Evolutionary conservation across 1,140 invertebrate species (phyloP).

Genomic region (Hermetia illucens): DNA sequence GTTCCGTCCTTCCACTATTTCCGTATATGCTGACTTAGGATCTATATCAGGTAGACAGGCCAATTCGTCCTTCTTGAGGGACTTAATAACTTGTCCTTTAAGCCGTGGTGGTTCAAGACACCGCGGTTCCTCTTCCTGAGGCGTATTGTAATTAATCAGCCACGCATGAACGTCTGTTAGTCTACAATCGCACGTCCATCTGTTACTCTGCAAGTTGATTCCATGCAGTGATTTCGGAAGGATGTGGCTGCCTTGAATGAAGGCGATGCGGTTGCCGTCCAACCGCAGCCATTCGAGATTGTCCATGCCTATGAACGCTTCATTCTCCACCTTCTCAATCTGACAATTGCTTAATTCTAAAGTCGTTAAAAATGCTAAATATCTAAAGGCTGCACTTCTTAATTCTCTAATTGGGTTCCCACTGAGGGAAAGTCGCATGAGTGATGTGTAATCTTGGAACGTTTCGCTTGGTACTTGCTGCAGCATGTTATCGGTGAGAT

Average conservation of each 20-base stretch:
- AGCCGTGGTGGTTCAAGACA: slow-evolving; percentile 57
- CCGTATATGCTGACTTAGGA: slow-evolving; percentile 52
- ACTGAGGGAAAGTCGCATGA: slow-evolving; percentile 68
- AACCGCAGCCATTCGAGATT: slow-evolving; percentile 72
- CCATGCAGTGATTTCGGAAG: slow-evolving; percentile 59
- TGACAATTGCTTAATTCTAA: slow-evolving; percentile 70
- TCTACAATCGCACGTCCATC: slow-evolving; percentile 78
- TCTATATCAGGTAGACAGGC: slow-evolving; percentile 68
- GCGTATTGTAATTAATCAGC: slow-evolving; percentile 57
- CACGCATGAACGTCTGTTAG: slow-evolving; percentile 60
- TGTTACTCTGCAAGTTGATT: slow-evolving; percentile 70
- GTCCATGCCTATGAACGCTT: slow-evolving; percentile 66
- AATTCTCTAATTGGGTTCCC: slow-evolving; percentile 65
- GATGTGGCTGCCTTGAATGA: slow-evolving; percentile 49
- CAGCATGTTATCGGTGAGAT: slow-evolving; percentile 69
- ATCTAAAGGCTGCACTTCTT: slow-evolving; percentile 57
- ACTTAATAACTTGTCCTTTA: slow-evolving; percentile 48
- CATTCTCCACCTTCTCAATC: slow-evolving; percentile 57
- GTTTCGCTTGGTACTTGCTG: slow-evolving; percentile 59
- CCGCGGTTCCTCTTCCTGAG: slow-evolving; percentile 56
- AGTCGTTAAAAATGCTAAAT: slow-evolving; percentile 56
- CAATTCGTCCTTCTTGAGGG: slow-evolving; percentile 53
- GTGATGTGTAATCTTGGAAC: slow-evolving; percentile 56
- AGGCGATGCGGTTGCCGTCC: slow-evolving; percentile 63
- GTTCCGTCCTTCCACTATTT: slow-evolving; percentile 64